Evolutionary conservation across 2,113 vertebrate genomes (phyloP), one percentile per base, ranked within the genome.

Genomic region (Phrynosoma platyrhinos): DNA sequence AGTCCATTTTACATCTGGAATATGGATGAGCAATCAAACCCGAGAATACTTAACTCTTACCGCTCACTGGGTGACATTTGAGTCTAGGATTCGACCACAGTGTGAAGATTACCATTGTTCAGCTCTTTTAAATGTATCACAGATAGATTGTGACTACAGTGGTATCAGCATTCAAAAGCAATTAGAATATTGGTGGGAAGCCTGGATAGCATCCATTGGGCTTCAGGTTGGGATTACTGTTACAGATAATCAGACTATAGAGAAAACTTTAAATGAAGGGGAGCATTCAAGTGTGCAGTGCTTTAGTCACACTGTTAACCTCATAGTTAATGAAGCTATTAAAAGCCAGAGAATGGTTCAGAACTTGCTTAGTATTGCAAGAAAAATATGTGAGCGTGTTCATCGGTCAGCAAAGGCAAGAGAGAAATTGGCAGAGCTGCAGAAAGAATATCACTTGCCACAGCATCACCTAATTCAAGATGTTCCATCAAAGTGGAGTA

Each of bases 311-410:
- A 98, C 98, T 0, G 96, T 99, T 88, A 98, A 97, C 93, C 97
- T 99, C 89, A 98, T 99, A 53, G 98, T 99, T 85, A 98, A 95
- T 1, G 98, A 99, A 97, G 99, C 99, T 97, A 98, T 99, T 96
- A 99, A 99, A 93, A 99, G 98, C 95, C 98, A 99, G 97, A 96
- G 98, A 79, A 98, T 99, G 98, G 98, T 99, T 91, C 98, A 99
- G 96, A 99, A 97, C 94, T 94, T 99, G 68, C 97, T 99, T 71
- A 99, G 98, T 92, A 98, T 98, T 6, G 98, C 98, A 0, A 97
- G 98, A n/a, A 99, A 99, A 95, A 97, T 99, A 80, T 99, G 98
- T 9, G 99, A 99, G 91, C 98, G 98, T 0, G 98, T 99, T 47
- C 98, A 98, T 55, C 98, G 98, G 84, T 99, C 98, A 0, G 96